phyloP scores from a whole-genome alignment of 64 coral and sea anemone genomes.

The Actinia tenebrosa region DNA sequence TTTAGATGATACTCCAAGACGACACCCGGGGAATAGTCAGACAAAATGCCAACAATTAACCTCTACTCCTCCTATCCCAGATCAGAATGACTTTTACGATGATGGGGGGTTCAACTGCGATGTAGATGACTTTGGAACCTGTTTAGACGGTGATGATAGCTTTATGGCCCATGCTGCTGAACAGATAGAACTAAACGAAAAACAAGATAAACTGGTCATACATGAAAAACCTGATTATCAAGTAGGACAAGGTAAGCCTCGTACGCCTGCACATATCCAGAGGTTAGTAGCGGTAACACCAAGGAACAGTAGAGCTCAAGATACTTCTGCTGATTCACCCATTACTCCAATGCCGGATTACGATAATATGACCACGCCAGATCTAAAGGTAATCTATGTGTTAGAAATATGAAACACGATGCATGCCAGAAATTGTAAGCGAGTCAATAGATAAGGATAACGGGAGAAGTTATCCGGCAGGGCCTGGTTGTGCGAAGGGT shows the following conservation, averaged over 20 bases:
- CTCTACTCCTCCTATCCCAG: background rate
- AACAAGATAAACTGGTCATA: background rate
- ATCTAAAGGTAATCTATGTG: slow-evolving; percentile 50
- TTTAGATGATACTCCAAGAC: background rate
- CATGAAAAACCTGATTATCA: background rate
- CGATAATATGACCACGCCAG: slow-evolving; percentile 67
- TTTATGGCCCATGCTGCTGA: background rate
- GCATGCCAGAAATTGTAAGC: too few relatives aligned
- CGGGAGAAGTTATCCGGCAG: too few relatives aligned
- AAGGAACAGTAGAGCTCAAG: background rate
- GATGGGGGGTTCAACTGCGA: slow-evolving; percentile 84
- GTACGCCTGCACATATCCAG: background rate
- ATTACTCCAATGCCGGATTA: slow-evolving; percentile 84
- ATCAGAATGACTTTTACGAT: slow-evolving; percentile 38
- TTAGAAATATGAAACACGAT: too few relatives aligned
- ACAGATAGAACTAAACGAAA: background rate
- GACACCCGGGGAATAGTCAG: background rate
- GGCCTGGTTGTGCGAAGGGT: too few relatives aligned
- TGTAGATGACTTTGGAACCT: slow-evolving; percentile 20
- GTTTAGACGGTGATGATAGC: slow-evolving; percentile 4
- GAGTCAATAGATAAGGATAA: too few relatives aligned
- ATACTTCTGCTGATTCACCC: background rate
- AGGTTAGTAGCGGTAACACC: background rate
- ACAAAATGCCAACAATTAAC: background rate
- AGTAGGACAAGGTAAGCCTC: background rate